These are phyloP conservation scores for Monopterus albus DNA, from an alignment of 2,113 vertebrate genomes.

Conservation along the genomic window DNA sequence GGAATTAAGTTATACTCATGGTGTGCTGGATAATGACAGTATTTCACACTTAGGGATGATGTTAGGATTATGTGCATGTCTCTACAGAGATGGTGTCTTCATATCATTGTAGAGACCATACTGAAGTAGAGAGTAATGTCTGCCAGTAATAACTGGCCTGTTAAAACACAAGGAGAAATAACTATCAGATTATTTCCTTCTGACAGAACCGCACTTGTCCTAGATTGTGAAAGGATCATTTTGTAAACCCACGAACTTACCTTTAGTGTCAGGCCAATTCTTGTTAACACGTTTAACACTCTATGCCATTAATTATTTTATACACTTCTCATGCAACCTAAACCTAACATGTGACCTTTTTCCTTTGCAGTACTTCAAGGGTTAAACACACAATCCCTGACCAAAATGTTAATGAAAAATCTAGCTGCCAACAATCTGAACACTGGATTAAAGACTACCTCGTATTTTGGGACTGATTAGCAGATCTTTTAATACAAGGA, in stretches of 20 bases:
- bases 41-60: constrained; percentile 19
- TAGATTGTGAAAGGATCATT: constrained; percentile 23
- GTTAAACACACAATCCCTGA: background rate
- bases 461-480: background rate
- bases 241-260: constrained; percentile 25
- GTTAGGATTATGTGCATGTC: constrained; percentile 11
- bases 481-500: no score
- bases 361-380: no score
- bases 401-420: background rate
- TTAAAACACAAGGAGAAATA: background rate
- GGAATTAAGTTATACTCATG: constrained; percentile 6
- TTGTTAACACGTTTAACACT: background rate
- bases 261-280: background rate
- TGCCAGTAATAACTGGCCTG: background rate
- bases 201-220: background rate
- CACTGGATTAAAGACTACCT: background rate
- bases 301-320: background rate
- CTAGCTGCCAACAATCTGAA: background rate
- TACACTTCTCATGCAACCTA: background rate
- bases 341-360: background rate
- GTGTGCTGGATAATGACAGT: constrained; percentile 18
- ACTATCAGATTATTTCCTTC: background rate
- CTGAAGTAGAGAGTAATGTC: constrained; percentile 29
- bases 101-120: constrained; percentile 24
- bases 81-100: constrained; percentile 30